Base-by-base conservation (phyloP, 1,140 invertebrate genomes). In the Drosophila mauritiana region DNA sequence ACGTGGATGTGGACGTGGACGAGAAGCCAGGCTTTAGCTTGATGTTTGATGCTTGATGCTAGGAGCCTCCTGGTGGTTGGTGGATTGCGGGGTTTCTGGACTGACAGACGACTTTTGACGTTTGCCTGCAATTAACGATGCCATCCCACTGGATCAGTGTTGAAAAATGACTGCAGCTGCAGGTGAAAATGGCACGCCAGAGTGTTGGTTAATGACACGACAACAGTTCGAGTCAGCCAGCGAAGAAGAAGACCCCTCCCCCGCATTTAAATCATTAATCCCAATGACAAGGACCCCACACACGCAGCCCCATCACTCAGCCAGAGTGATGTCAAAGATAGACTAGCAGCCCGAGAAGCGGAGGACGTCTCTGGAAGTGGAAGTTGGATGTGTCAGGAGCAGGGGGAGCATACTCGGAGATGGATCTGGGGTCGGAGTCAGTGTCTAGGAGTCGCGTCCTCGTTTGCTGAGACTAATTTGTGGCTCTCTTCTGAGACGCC, bases 91-190 rank as follows among this genome's bases (percentile, higher is more conserved):
- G 22, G 7, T 25, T 27, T 13, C 22, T 36, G 45, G 74, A 62
- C 76, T 79, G 81, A 84, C 81, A 77, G 83, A 75, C 72, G 84
- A 79, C 83, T 86, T 86, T 86, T 86, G 83, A 86, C 83, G 83
- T 86, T 86, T 86, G 83, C 80, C 83, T 83, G 83, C 84, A 86
- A 86, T 86, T 86, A 86, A 86, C 83, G 79, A 81, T 76, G 56
- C 73, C 72, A 57, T 64, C 31, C 43, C 59, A 53, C 69, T 61
- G 27, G 22, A 17, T 46, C 58, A 86, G 83, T 86, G 83, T 86
- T 86, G 83, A 86, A 88, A 86, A 86, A 86, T 86, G 74, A 63
- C 65, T 73, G 65, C 79, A 79, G 78, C 83, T 86, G 82, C 82
- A 86, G 82, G 82, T 86, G 82, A 82, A 86, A 86, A 86, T 86